Percentiles rank a stretch among this genome's conserved stretches.
These are phyloP conservation scores for Ataeniobius toweri DNA, from an alignment of 2,797 vertebrate genomes.

Conservation along the genomic window DNA sequence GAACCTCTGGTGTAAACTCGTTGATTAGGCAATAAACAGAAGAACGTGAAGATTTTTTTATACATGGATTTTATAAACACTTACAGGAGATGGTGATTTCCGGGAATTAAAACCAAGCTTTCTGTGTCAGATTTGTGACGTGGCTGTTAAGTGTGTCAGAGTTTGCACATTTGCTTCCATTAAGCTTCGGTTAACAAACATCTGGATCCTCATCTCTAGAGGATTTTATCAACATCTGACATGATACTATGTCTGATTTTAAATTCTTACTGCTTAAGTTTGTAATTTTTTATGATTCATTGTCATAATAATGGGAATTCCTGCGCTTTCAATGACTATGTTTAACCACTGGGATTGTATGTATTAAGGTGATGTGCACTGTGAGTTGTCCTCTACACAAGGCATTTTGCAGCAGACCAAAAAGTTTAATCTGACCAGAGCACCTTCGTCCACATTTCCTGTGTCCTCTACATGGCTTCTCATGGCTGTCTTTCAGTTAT, in stretches of 20 bases:
- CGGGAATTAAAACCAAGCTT: conserved; percentile 16
- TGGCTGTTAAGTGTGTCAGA: conserved; percentile 11
- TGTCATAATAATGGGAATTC: not conserved
- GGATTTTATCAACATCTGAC: conserved; percentile 2
- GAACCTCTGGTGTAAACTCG: conserved; percentile 52
- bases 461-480: not conserved
- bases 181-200: conserved; percentile 32
- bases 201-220: not conserved
- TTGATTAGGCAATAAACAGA: conserved; percentile 16
- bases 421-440: not conserved
- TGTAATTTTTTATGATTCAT: not conserved
- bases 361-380: not conserved
- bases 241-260: not conserved
- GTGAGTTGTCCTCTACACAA: not conserved
- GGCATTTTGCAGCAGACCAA: not conserved
- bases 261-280: not conserved
- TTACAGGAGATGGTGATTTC: conserved; percentile 23
- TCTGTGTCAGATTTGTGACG: conserved; percentile 30
- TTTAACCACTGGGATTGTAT: not conserved
- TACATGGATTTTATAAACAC: conserved; percentile 8
- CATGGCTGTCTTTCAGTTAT: not conserved
- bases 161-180: conserved; percentile 30
- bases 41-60: conserved; percentile 13
- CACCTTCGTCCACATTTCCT: not conserved
- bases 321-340: not conserved